Evolutionary conservation across 2,797 vertebrate genomes (phyloP).

Genomic region (Odontamblyopus rebecca): DNA sequence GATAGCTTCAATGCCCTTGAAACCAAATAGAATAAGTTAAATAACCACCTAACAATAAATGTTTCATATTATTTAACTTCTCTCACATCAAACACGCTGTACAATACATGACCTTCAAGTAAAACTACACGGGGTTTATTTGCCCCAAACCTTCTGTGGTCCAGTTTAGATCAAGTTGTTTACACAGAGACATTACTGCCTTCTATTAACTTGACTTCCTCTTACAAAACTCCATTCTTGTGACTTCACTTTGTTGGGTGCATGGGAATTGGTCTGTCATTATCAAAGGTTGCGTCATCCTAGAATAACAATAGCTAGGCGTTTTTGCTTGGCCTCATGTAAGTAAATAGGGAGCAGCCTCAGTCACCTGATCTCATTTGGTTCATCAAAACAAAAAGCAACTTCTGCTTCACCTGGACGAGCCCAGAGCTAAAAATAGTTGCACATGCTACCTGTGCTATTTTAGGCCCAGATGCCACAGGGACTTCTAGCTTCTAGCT

Average conservation of each 20-base stretch:
- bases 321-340: too few species aligned
- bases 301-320: background rate
- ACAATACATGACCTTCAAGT: background rate
- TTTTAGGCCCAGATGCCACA: background rate
- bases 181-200: background rate
- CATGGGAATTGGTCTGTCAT: background rate
- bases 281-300: background rate
- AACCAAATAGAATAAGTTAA: too few species aligned
- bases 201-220: constrained; percentile 1
- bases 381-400: background rate
- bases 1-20: too few species aligned
- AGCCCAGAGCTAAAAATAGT: background rate
- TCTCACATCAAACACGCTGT: too few species aligned
- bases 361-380: constrained; percentile 4
- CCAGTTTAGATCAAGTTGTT: background rate
- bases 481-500: background rate
- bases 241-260: background rate
- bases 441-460: background rate
- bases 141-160: background rate
- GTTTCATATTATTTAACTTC: too few species aligned
- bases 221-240: background rate
- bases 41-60: too few species aligned
- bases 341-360: background rate
- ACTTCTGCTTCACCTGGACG: constrained; percentile 14
- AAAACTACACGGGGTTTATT: background rate